A percentile compares a stretch with the other conserved stretches of the same genome.
Conservation (phyloP, 1,140 invertebrate species). For the Thaumetopoea pityocampa region DNA sequence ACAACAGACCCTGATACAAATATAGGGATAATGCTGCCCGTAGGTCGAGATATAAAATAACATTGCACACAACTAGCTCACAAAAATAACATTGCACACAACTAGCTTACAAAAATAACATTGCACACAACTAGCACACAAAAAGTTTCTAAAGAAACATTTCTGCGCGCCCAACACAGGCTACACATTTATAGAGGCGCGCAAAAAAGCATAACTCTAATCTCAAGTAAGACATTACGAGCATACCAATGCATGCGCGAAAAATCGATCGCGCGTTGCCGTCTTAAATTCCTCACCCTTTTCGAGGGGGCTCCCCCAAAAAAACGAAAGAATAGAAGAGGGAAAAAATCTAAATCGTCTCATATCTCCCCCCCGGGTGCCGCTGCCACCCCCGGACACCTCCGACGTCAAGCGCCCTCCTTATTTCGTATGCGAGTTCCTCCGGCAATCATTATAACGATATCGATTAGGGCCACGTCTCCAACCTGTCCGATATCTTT, state of each 20-base stretch:
- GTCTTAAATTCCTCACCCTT: slow-evolving; percentile 75
- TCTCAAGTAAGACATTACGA: slow-evolving; percentile 72
- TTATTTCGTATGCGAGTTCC: slow-evolving; percentile 75
- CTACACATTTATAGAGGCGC: slow-evolving; percentile 5
- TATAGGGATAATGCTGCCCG: no score
- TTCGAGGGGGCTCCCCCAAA: slow-evolving; percentile 69
- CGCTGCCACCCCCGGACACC: slow-evolving; percentile 52
- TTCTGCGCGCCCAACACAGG: no score
- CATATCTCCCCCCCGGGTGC: slow-evolving; percentile 57
- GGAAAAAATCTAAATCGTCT: slow-evolving; percentile 76
- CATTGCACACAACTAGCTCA: no score
- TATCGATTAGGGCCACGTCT: slow-evolving; percentile 71
- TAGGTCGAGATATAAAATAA: no score
- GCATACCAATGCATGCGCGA: slow-evolving; percentile 73
- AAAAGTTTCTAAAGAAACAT: no score
- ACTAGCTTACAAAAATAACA: no score
- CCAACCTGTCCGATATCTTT: slow-evolving; percentile 70
- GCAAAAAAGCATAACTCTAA: slow-evolving; percentile 67
- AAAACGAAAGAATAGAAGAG: slow-evolving; percentile 75
- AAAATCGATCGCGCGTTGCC: slow-evolving; percentile 67
- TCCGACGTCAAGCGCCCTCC: slow-evolving; percentile 65
- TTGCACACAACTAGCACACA: no score
- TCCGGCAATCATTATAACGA: slow-evolving; percentile 73
- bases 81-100: no score
- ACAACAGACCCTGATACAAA: no score